Evolutionary conservation across 1,140 invertebrate genomes (phyloP), one percentile per base, ranked within the genome.

Genomic region (Ctenoplectra terminalis): DNA sequence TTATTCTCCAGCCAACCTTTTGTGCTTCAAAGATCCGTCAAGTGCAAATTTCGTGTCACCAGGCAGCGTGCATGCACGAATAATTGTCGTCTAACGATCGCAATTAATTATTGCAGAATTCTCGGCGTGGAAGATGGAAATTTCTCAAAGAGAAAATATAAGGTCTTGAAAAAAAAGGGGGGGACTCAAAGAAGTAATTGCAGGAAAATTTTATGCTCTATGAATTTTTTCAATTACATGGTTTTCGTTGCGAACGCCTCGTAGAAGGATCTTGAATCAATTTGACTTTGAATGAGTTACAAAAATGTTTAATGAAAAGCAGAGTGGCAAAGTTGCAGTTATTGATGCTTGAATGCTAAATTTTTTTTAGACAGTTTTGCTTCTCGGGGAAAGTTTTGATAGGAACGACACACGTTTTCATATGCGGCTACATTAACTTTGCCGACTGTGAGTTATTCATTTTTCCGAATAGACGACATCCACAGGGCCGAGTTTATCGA

Each of bases 91-190:
- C 4, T 31, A 23, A 48, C 8, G 13, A 37, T 40, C 31, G 20
- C 9, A 56, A 74, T 74, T 61, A 23, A 74, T 74, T 63, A 61
- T 8, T n/a, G n/a, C n/a, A n/a, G n/a, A n/a, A 29, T 58, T 26
- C 0, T 11, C 52, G 23, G 0, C 17, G 5, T 8, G 17, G 5
- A 26, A 56, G 23, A n/a, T 26, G 63, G 11, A 17, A 7, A 26
- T 46, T 66, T 8, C 17, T 8, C 7, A 23, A 17, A 7, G 11
- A 26, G 11, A 26, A 40, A 37, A 4, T n/a, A 1, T 31, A 8
- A 34, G 2, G 0, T 8, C 6, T 29, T 29, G 7, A 7, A 20
- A 6, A 20, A 26, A 8, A 29, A 58, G 15, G 17, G 26, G 15
- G 29, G n/a, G n/a, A n/a, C 26, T 15, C 2, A 58, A 29, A 31